Evolutionary conservation across 1,140 invertebrate genomes (phyloP).

Genomic region (Theocolax elegans): DNA sequence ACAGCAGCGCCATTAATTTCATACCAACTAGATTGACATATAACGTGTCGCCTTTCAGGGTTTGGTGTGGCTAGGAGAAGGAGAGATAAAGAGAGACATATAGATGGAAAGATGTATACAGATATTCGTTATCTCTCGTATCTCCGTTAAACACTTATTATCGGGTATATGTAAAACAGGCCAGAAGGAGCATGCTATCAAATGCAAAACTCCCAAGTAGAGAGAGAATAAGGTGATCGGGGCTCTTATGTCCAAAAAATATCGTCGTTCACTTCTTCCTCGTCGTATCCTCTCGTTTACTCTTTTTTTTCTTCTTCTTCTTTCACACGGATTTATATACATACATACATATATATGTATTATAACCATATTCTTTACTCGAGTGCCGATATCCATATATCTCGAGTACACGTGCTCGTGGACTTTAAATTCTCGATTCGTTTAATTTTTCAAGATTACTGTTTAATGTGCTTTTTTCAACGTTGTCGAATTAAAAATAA

Average conservation of each 20-base stretch:
- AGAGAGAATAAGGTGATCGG: conserved; percentile 45
- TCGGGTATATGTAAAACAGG: conserved; percentile 40
- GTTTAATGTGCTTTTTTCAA: too few species aligned
- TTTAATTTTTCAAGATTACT: too few species aligned
- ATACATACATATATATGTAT: too few species aligned
- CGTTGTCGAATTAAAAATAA: too few species aligned
- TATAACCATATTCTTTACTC: too few species aligned
- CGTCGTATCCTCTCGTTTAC: not conserved
- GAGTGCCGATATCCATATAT: too few species aligned
- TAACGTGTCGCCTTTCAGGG: conserved; percentile 45
- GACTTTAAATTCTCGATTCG: too few species aligned
- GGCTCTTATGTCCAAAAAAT: conserved; percentile 50
- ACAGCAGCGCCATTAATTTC: conserved; percentile 55
- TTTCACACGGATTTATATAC: too few species aligned
- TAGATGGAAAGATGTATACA: not conserved
- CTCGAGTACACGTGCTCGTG: too few species aligned
- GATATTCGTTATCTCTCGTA: not conserved
- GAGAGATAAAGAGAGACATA: not conserved
- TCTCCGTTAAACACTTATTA: conserved; percentile 47
- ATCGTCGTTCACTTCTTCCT: not conserved
- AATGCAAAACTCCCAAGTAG: conserved; percentile 50
- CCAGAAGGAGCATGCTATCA: conserved; percentile 53
- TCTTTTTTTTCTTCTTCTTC: not conserved
- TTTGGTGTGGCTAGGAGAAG: not conserved
- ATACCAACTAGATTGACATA: conserved; percentile 57